Evolutionary conservation across 2,888 invertebrate species (phyloP), one percentile per base, ranked within the genome.

Genomic region (Lasioglossum zephyrum): DNA sequence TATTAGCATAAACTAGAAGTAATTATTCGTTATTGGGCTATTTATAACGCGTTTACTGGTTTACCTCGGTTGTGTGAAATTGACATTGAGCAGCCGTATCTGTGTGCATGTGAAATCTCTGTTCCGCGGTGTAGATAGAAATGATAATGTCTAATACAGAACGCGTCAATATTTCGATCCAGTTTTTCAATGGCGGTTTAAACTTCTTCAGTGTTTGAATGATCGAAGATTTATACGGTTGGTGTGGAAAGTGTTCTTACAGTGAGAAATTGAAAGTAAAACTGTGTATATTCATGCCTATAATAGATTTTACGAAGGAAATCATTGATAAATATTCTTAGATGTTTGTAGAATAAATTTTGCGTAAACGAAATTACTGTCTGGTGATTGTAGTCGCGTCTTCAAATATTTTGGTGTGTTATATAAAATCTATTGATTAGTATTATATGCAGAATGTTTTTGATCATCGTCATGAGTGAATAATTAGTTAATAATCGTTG

Each of bases 401-500:
- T 57, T 74, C 39, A 74, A 13, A n/a, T 74, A 76, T 66, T 66
- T 44, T 63, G 76, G 31, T 26, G 31, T 39, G 36, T 39, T 49
- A 9, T 69, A 69, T 69, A 77, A 69, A 9, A 69, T 49, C 9
- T 69, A 77, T 36, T 49, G 36, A 16, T 16, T 69, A 4, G 69
- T 77, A n/a, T 66, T 69, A 16, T 53, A 36, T 31, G 39, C 31
- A 18, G 18, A 49, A 18, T 49, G 18, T 1, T 47, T 47, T 47
- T 4, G 18, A 47, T 47, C 47, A 47, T 47, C 16, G 47, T 47
- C 18, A 47, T 47, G 47, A 16, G 18, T 47, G 1, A 13, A 47
- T 47, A 47, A n/a, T n/a, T n/a, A n/a, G n/a, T n/a, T 47, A 47
- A 16, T n/a, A 47, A 47, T 47, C 47, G 16, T 13, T 47, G 47